Conservation (phyloP, 2,113 vertebrate species). For the Bubo bubo region DNA sequence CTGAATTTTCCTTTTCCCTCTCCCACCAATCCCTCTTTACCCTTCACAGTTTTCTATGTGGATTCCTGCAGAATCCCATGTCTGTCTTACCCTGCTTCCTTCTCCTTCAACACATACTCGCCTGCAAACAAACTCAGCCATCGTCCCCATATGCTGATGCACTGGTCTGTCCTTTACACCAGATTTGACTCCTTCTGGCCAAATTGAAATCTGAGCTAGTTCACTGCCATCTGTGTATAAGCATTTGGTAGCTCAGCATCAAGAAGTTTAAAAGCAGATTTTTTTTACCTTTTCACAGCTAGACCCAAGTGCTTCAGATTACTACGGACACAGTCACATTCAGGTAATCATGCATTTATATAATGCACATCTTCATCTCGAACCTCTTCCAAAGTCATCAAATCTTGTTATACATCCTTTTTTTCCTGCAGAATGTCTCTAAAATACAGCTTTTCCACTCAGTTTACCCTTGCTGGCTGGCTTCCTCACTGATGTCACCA, state of each 20-base stretch:
- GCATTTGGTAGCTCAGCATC: background rate
- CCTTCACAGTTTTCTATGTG: background rate
- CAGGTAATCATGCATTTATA: background rate
- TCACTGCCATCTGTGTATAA: background rate
- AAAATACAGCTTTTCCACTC: background rate
- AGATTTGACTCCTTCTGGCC: background rate
- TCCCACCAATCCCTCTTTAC: background rate
- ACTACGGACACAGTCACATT: background rate
- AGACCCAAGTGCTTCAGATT: background rate
- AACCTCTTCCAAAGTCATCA: background rate
- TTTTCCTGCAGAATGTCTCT: background rate
- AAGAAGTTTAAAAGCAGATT: background rate
- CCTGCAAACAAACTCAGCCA: background rate
- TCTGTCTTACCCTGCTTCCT: background rate
- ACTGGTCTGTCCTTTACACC: background rate
- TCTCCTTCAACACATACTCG: background rate
- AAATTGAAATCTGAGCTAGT: background rate
- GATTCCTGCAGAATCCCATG: background rate
- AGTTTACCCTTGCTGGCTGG: background rate
- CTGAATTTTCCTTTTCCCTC: background rate
- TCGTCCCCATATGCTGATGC: background rate
- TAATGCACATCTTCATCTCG: background rate
- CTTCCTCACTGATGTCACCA: background rate
- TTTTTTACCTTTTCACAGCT: background rate
- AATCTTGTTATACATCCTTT: background rate